A percentile compares a stretch with the other conserved stretches of the same genome.
Conservation (phyloP, 2,797 vertebrate genomes). For the Pipistrellus pygmaeus region DNA sequence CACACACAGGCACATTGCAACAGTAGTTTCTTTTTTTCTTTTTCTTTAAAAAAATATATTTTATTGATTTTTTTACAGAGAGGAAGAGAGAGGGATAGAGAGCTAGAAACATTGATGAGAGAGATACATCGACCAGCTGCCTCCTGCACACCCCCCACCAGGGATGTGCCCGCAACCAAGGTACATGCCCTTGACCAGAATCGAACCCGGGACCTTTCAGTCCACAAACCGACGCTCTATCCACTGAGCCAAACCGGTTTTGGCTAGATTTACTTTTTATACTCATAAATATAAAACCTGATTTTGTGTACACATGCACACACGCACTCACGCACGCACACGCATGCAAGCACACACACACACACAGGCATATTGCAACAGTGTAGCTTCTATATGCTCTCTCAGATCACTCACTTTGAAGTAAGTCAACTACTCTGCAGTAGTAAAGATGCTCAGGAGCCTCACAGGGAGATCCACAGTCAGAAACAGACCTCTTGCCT, state of each 20-base stretch:
- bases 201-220: too few species aligned
- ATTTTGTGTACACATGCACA: not conserved
- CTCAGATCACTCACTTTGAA: not conserved
- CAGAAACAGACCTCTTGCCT: not conserved
- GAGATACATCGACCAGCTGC: too few species aligned
- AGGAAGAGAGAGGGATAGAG: too few species aligned
- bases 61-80: too few species aligned
- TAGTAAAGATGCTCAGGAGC: not conserved
- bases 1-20: not conserved
- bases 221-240: too few species aligned
- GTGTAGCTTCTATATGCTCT: not conserved
- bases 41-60: too few species aligned
- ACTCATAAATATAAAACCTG: not conserved
- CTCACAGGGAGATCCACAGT: not conserved
- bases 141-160: too few species aligned
- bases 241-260: too few species aligned
- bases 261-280: too few species aligned
- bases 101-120: too few species aligned
- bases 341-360: not conserved
- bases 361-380: not conserved
- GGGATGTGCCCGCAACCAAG: too few species aligned
- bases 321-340: not conserved
- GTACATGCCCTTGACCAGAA: too few species aligned
- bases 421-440: not conserved
- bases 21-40: not conserved